A percentile compares a stretch with the other conserved stretches of the same genome.
These are phyloP conservation scores for Clarias fuscus DNA, from an alignment of 2,797 vertebrate genomes.

Conservation along the genomic window DNA sequence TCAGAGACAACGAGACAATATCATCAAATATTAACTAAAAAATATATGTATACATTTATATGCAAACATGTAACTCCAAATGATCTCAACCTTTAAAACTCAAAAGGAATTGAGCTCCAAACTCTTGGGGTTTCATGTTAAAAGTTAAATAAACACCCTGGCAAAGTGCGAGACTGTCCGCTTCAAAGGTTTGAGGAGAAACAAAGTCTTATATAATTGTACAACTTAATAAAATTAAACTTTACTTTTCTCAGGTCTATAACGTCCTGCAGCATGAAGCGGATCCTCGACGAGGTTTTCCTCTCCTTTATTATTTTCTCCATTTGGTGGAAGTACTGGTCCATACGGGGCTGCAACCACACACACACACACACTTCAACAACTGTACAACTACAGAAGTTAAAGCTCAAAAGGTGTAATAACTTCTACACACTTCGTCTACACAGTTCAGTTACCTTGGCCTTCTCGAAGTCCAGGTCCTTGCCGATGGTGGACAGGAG, in stretches of 20 bases:
- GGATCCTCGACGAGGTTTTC: constrained; percentile 95
- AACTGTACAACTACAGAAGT: not conserved
- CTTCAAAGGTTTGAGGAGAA: too few relatives aligned
- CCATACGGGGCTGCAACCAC: constrained; percentile 88
- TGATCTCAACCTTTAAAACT: too few relatives aligned
- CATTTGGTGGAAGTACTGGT: constrained; percentile 98
- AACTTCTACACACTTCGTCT: not conserved
- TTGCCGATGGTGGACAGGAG: constrained; percentile 97
- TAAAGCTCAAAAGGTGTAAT: not conserved
- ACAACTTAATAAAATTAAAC: not conserved
- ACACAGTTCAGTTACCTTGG: constrained; percentile 75
- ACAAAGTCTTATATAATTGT: too few relatives aligned
- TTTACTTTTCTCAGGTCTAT: constrained; percentile 89
- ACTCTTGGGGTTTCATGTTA: too few relatives aligned
- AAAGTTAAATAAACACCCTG: too few relatives aligned
- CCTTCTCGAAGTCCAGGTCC: constrained; percentile 95
- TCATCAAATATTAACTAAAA: too few relatives aligned
- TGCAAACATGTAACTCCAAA: too few relatives aligned
- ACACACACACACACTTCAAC: not conserved
- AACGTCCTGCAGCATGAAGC: constrained; percentile 97
- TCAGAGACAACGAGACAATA: not conserved
- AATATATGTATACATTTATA: too few relatives aligned
- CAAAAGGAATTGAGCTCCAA: too few relatives aligned
- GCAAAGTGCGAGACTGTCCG: too few relatives aligned
- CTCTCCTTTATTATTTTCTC: constrained; percentile 98